Conservation (phyloP, 2,888 invertebrate genomes). For the Sphaeridia pumilis region DNA sequence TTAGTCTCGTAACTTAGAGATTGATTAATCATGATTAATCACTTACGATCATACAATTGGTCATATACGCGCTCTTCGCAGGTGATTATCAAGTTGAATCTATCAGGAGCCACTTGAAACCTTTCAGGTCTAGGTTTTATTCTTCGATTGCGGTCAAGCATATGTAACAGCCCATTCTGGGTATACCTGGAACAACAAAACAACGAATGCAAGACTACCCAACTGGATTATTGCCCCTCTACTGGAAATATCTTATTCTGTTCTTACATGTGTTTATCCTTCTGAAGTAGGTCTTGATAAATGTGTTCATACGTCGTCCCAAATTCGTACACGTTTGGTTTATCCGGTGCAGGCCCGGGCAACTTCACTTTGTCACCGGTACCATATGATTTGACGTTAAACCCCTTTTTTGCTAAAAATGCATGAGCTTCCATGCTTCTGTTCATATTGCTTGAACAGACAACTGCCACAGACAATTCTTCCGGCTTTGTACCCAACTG, state of each 20-base stretch:
- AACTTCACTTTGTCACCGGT: conserved; percentile 24
- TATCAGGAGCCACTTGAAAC: conserved; percentile 78
- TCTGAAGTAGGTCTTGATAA: conserved; percentile 76
- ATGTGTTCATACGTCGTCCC: conserved; percentile 91
- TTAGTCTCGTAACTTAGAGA: too few species aligned
- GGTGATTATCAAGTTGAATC: conserved; percentile 91
- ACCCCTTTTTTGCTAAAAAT: conserved; percentile 91
- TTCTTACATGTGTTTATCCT: conserved; percentile 81
- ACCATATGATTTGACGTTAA: conserved; percentile 77
- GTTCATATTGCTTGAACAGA: conserved; percentile 99
- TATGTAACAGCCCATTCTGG: conserved; percentile 94
- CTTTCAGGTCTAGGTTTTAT: conserved; percentile 89
- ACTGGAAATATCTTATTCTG: too few species aligned
- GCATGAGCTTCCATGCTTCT: conserved; percentile 99
- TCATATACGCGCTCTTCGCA: conserved; percentile 98
- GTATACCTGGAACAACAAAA: conserved; percentile 67
- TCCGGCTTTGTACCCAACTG: conserved; percentile 13
- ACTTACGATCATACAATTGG: conserved; percentile 80
- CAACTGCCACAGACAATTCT: conserved; percentile 65
- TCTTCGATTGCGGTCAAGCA: conserved; percentile 91
- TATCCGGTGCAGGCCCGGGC: conserved; percentile 21
- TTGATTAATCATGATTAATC: too few species aligned
- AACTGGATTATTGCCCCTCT: too few species aligned
- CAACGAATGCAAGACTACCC: too few species aligned
- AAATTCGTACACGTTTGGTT: conserved; percentile 94